Evolutionary conservation across 2,113 vertebrate genomes (phyloP).

Genomic region (Corvus moneduloides): DNA sequence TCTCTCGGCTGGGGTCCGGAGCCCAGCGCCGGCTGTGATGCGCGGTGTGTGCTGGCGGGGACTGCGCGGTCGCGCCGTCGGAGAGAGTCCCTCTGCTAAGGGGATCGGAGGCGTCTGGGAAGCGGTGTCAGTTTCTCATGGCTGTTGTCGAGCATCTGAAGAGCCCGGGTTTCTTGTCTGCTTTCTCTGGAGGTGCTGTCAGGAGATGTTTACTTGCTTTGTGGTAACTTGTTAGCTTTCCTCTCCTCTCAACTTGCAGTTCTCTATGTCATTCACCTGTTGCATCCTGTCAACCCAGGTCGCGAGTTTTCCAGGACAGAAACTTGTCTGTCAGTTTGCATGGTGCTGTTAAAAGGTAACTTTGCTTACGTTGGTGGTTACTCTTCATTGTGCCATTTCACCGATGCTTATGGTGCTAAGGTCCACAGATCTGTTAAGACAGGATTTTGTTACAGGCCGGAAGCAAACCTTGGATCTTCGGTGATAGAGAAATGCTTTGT

Average conservation of each 20-base stretch:
- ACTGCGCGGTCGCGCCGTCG: too few species aligned
- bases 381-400: fast-evolving
- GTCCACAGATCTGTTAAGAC: not conserved
- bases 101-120: not conserved
- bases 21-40: not conserved
- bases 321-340: not conserved
- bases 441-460: fast-evolving
- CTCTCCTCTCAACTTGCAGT: fast-evolving
- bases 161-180: not conserved
- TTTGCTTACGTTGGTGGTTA: fast-evolving
- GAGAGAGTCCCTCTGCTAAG: not conserved
- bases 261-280: not conserved
- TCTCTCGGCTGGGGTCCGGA: not conserved
- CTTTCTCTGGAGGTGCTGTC: not conserved
- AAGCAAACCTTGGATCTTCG: not conserved
- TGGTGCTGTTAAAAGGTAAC: not conserved
- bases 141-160: fast-evolving
- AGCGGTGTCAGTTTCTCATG: fast-evolving
- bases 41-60: not conserved
- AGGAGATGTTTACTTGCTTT: not conserved
- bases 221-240: not conserved
- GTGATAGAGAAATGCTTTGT: not conserved
- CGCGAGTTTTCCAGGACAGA: not conserved
- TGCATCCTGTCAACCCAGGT: not conserved
- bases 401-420: not conserved